A percentile compares a stretch with the other conserved stretches of the same genome.
Evolutionary conservation across 2,113 vertebrate genomes (phyloP).

Genomic region (Rhombomys opimus): DNA sequence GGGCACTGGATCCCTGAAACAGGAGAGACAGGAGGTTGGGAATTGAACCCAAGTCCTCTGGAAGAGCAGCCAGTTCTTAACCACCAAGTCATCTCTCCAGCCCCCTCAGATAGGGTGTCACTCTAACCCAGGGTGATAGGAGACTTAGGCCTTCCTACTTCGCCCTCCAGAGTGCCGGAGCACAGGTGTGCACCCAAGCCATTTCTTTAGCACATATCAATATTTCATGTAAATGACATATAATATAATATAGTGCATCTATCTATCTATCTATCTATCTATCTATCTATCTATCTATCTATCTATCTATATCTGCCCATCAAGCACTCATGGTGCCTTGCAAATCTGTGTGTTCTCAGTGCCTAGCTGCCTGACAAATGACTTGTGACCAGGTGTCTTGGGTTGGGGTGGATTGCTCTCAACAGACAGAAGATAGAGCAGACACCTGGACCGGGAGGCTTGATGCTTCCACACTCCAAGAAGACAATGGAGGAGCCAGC

Average conservation of each 20-base stretch:
- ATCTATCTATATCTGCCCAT: background rate
- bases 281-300: background rate
- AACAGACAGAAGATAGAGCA: background rate
- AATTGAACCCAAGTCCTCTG: background rate
- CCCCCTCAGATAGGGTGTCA: background rate
- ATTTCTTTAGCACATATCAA: background rate
- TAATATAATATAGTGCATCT: background rate
- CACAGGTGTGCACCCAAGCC: no score
- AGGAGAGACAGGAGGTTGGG: background rate
- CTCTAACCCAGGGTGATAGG: no score
- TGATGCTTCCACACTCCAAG: background rate
- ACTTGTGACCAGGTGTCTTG: background rate
- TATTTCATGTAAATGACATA: background rate
- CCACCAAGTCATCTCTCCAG: background rate
- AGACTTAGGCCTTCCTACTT: background rate
- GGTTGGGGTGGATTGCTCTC: background rate
- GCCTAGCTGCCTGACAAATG: background rate
- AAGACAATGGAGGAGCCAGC: background rate
- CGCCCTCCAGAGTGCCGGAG: background rate
- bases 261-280: background rate
- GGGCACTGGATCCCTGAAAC: background rate
- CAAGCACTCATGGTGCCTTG: background rate
- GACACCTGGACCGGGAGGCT: background rate
- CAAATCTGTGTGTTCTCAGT: background rate
- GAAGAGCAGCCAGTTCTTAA: background rate